A percentile compares a stretch with the other conserved stretches of the same genome.
Evolutionary conservation across 2,888 invertebrate species (phyloP).

Genomic region (Creontiades dilutus): DNA sequence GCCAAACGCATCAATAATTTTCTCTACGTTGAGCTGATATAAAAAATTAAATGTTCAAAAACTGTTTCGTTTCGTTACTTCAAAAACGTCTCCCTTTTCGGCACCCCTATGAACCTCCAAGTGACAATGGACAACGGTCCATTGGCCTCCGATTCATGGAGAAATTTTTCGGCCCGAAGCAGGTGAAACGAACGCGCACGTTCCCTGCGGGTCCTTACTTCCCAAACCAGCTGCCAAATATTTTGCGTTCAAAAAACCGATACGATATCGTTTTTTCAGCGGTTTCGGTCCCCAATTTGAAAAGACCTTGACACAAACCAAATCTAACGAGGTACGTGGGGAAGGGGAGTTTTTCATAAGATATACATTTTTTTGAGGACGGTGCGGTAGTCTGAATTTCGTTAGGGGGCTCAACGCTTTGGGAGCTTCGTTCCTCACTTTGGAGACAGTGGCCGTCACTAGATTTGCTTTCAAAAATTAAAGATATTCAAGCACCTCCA

Average conservation of each 20-base stretch:
- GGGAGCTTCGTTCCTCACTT: no score
- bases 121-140: constrained; percentile 4
- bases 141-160: background rate
- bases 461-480: no score
- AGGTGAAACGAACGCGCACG: background rate
- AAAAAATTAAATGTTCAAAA: background rate
- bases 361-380: background rate
- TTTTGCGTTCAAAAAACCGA: constrained; percentile 24
- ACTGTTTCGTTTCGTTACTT: background rate
- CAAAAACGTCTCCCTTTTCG: background rate
- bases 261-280: background rate
- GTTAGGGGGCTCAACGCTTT: no score
- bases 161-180: background rate
- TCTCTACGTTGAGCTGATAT: no score
- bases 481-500: no score
- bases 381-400: background rate
- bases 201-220: background rate
- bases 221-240: constrained; percentile 29
- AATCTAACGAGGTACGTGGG: constrained; percentile 15
- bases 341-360: constrained; percentile 29
- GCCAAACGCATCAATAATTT: no score
- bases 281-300: background rate
- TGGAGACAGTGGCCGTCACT: no score
- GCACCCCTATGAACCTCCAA: background rate
- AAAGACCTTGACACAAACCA: background rate